Evolutionary conservation across 2,888 invertebrate species (phyloP).

Genomic region (Trissolcus japonicus): DNA sequence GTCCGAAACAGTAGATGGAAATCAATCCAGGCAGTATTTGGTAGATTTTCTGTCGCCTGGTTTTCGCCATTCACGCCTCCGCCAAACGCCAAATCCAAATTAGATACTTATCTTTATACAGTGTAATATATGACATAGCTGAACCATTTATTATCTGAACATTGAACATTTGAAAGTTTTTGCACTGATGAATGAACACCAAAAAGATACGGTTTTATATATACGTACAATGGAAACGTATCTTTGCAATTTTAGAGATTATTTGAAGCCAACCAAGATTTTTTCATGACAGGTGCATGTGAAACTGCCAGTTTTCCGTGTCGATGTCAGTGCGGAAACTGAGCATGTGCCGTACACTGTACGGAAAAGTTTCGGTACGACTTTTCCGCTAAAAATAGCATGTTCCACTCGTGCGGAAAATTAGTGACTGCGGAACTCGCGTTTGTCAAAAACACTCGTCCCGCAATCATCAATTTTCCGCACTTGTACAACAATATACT

Average conservation of each 20-base stretch:
- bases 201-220: neutral
- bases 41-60: conserved; percentile 96
- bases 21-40: conserved; percentile 97
- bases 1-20: conserved; percentile 94
- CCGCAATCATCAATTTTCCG: too few species aligned
- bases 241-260: neutral
- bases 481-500: too few species aligned
- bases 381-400: too few species aligned
- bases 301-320: too few species aligned
- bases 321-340: too few species aligned
- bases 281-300: too few species aligned
- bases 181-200: neutral
- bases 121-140: conserved; percentile 78
- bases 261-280: too few species aligned
- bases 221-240: neutral
- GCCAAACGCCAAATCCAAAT: conserved; percentile 86
- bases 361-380: too few species aligned
- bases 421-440: too few species aligned
- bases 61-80: conserved; percentile 93
- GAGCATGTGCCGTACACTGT: too few species aligned
- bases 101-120: conserved; percentile 89
- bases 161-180: neutral
- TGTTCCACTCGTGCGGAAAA: too few species aligned
- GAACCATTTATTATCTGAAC: neutral
- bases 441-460: too few species aligned